Evolutionary conservation across 2,797 vertebrate genomes (phyloP).

Genomic region (Acipenser transmontanus): DNA sequence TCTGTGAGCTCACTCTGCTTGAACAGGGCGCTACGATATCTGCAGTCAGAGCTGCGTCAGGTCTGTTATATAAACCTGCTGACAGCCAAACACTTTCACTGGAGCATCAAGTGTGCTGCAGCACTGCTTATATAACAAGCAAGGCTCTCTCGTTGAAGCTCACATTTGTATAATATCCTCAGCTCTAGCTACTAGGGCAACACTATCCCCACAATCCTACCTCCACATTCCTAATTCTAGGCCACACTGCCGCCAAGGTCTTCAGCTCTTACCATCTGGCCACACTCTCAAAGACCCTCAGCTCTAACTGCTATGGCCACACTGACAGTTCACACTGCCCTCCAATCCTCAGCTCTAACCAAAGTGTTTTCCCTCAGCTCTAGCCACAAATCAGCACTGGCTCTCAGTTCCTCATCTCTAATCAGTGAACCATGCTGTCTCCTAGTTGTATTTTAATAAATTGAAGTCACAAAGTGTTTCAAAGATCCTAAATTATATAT

Average conservation of each 20-base stretch:
- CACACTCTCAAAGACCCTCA: no score
- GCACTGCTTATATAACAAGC: not conserved
- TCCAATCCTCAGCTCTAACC: no score
- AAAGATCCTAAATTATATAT: no score
- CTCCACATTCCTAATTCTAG: not conserved
- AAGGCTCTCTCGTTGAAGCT: not conserved
- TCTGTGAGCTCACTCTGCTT: not conserved
- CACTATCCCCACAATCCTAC: not conserved
- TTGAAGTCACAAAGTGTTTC: no score
- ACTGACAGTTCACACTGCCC: not conserved
- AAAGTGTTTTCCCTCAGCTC: no score
- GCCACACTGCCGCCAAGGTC: not conserved
- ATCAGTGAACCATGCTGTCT: no score
- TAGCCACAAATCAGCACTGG: no score
- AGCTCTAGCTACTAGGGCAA: not conserved
- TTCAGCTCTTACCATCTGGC: no score
- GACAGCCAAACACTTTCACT: not conserved
- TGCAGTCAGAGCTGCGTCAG: constrained; percentile 58
- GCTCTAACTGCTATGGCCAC: not conserved
- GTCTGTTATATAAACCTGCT: constrained; percentile 51
- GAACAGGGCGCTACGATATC: constrained; percentile 6
- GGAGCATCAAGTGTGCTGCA: not conserved
- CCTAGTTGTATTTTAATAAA: no score
- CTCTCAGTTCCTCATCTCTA: no score
- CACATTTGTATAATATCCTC: not conserved